These are phyloP conservation scores for Microtus richardsoni DNA, from an alignment of 2,113 vertebrate species.

Conservation along the genomic window DNA sequence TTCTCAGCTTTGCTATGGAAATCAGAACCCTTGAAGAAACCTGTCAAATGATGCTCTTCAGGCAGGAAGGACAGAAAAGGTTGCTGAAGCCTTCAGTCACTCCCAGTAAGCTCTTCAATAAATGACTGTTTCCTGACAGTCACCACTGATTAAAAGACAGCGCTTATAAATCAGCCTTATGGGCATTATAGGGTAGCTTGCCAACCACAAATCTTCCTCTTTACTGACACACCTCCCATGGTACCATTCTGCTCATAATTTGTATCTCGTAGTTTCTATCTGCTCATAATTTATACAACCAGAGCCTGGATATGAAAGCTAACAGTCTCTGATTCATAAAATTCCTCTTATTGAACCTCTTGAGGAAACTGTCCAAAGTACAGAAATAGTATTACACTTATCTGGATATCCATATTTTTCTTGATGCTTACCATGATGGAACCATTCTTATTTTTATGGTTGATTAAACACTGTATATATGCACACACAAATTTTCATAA, in stretches of 20 bases:
- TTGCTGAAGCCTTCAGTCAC: neutral
- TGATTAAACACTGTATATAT: neutral
- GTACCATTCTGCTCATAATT: neutral
- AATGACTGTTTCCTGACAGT: neutral
- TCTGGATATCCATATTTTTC: slow-evolving; percentile 16
- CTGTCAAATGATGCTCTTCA: neutral
- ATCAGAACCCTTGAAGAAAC: neutral
- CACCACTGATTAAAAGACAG: neutral
- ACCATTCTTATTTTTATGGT: slow-evolving; percentile 18
- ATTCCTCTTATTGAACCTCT: neutral
- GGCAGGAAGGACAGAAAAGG: neutral
- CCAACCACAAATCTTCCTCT: neutral
- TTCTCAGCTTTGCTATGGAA: neutral
- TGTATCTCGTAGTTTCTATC: neutral
- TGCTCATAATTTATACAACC: neutral
- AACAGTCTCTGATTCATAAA: neutral
- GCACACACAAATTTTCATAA: neutral
- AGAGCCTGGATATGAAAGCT: slow-evolving; percentile 17
- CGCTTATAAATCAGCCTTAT: neutral
- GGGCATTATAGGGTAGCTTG: neutral
- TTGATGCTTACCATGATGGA: slow-evolving; percentile 15
- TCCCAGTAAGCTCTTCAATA: neutral
- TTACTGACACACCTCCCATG: neutral
- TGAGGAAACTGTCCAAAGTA: slow-evolving; percentile 43
- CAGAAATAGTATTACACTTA: neutral